Conservation (phyloP, 2,797 vertebrate genomes). For the Thamnophis elegans region DNA sequence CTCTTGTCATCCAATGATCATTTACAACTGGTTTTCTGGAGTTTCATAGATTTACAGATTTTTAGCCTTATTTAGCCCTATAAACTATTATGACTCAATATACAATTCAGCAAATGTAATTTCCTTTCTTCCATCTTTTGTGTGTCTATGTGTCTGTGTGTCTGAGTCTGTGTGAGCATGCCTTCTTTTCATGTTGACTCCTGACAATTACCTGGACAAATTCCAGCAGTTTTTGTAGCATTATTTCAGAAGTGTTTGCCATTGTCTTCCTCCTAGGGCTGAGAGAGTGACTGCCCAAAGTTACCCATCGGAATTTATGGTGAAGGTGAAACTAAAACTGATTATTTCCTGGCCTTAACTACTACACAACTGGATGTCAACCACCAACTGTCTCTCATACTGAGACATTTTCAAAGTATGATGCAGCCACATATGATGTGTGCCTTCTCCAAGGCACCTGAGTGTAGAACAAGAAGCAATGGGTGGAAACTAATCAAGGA, state of each 20-base stretch:
- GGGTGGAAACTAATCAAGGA: too few relatives aligned
- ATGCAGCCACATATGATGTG: background rate
- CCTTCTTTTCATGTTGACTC: background rate
- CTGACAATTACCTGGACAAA: background rate
- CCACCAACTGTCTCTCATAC: background rate
- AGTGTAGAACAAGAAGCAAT: too few relatives aligned
- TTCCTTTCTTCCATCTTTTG: background rate
- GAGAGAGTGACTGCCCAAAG: background rate
- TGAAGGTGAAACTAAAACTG: background rate
- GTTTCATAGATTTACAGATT: background rate
- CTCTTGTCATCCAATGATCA: background rate
- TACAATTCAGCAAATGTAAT: background rate
- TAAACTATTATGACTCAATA: background rate
- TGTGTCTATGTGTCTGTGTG: background rate
- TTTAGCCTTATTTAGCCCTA: background rate
- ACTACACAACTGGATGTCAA: background rate
- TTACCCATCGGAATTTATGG: background rate
- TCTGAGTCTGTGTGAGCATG: background rate
- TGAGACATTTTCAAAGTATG: background rate
- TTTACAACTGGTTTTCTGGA: background rate
- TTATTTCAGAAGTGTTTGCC: background rate
- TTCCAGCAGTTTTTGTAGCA: background rate
- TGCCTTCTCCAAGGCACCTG: too few relatives aligned
- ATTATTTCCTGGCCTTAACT: background rate
- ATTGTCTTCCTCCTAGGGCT: background rate